Evolutionary conservation across 2,113 vertebrate species (phyloP).

Genomic region (Psilopsiagon aurifrons): DNA sequence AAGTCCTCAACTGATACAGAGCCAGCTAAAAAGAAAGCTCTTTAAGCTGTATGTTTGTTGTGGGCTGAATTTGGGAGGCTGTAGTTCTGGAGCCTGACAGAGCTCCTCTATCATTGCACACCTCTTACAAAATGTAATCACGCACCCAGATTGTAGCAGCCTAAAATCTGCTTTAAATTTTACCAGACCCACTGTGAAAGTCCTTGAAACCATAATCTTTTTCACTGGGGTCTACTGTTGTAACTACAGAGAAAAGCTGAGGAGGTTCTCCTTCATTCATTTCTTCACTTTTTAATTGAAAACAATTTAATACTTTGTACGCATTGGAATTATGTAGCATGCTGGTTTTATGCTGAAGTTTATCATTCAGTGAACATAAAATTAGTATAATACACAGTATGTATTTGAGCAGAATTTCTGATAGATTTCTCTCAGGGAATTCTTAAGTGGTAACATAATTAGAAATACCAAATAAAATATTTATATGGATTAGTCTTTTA

Average conservation of each 20-base stretch:
- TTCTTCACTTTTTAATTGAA: not conserved
- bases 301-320: not conserved
- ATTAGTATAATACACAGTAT: not conserved
- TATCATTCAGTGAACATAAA: not conserved
- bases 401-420: not conserved
- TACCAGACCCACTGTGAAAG: not conserved
- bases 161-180: not conserved
- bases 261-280: not conserved
- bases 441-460: not conserved
- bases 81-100: not conserved
- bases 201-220: not conserved
- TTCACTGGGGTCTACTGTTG: not conserved
- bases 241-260: not conserved
- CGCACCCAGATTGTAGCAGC: not conserved
- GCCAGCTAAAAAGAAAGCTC: not conserved
- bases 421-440: not conserved
- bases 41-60: not conserved
- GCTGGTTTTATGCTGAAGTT: not conserved
- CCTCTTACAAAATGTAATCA: not conserved
- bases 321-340: not conserved
- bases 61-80: not conserved
- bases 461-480: not conserved
- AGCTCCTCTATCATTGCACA: not conserved
- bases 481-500: slow-evolving; percentile 3
- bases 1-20: not conserved